phyloP scores from a whole-genome alignment of 2,888 invertebrate genomes.

The Balanococcus diminutus region DNA sequence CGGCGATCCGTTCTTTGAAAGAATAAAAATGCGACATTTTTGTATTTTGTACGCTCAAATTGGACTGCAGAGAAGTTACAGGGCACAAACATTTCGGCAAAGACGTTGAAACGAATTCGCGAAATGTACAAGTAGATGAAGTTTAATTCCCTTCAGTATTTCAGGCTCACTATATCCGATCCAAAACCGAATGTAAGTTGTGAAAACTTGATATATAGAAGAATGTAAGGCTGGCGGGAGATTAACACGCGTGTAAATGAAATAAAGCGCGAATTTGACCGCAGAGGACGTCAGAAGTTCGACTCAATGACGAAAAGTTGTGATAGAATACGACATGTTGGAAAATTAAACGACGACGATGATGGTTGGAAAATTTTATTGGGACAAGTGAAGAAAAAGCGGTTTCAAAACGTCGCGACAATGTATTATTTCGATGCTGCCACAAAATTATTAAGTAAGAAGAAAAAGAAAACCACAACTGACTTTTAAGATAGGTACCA shows the following conservation, averaged over 20 bases:
- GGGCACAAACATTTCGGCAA: no score
- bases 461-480: no score
- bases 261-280: background rate
- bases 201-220: background rate
- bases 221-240: background rate
- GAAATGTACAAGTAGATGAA: background rate
- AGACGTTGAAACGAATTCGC: background rate
- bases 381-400: background rate
- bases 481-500: no score
- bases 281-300: constrained; percentile 3
- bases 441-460: no score
- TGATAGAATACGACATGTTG: background rate
- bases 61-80: no score
- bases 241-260: background rate
- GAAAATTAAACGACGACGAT: background rate
- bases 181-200: background rate
- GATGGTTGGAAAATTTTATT: background rate
- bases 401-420: background rate
- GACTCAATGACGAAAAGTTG: background rate
- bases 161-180: background rate
- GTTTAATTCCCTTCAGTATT: background rate
- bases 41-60: no score
- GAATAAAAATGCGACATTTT: no score
- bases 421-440: background rate
- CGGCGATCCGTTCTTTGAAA: no score